Percentiles rank a stretch among this genome's conserved stretches.
Conservation (phyloP, 2,797 vertebrate species). For the Paedocypris micromegethes region DNA sequence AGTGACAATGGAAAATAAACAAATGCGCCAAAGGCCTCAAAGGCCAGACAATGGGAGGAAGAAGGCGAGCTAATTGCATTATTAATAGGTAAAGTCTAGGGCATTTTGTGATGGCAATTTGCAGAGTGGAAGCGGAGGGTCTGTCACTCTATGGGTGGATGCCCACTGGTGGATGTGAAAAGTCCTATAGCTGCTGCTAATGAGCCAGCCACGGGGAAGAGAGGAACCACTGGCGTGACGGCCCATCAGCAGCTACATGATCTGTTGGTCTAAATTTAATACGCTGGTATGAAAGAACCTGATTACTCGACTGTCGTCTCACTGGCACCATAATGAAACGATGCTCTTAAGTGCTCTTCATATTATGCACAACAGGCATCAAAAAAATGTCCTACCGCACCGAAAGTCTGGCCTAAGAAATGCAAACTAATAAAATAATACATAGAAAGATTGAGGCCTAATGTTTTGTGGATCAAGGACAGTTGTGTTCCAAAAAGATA, state of each 20-base stretch:
- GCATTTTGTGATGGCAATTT: slow-evolving; percentile 44
- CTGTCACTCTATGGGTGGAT: slow-evolving; percentile 31
- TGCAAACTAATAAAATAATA: too few species aligned
- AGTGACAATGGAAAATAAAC: slow-evolving; percentile 20
- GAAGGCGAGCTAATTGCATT: slow-evolving; percentile 38
- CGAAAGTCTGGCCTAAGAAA: too few species aligned
- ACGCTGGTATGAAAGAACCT: slow-evolving; percentile 23
- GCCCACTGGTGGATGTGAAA: slow-evolving; percentile 17
- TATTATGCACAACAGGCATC: background rate
- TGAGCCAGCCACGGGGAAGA: slow-evolving; percentile 5
- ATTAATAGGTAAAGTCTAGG: slow-evolving; percentile 42
- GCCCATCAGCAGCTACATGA: slow-evolving; percentile 11
- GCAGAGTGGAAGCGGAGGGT: slow-evolving; percentile 21
- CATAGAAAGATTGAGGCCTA: too few species aligned
- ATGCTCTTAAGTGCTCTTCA: background rate
- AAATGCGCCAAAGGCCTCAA: slow-evolving; percentile 9
- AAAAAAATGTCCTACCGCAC: too few species aligned
- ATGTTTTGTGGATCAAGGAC: too few species aligned
- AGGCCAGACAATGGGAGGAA: slow-evolving; percentile 29
- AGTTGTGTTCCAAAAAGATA: too few species aligned
- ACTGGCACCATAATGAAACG: slow-evolving; percentile 8
- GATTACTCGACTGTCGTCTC: slow-evolving; percentile 9
- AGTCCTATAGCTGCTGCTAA: slow-evolving; percentile 17
- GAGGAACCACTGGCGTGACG: slow-evolving; percentile 1
- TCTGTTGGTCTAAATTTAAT: slow-evolving; percentile 35